Evolutionary conservation across 2,113 vertebrate species (phyloP).

Genomic region (Gila orcuttii): DNA sequence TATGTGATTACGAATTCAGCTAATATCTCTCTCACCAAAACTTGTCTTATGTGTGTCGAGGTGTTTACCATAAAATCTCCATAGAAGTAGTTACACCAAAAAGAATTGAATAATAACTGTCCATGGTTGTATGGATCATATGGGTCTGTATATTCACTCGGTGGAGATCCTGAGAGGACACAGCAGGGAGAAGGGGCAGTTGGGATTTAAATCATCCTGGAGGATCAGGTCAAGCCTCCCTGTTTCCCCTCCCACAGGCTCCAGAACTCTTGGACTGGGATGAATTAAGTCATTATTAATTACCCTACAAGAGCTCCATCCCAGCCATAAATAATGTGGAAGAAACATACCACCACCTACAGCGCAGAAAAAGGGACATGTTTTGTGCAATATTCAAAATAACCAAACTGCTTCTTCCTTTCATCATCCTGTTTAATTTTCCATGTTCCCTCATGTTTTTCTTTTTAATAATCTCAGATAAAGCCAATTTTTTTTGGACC

Average conservation of each 20-base stretch:
- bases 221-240: conserved; percentile 57
- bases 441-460: not conserved
- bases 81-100: not conserved
- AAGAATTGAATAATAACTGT: conserved; percentile 1
- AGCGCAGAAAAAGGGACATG: not conserved
- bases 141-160: conserved; percentile 4
- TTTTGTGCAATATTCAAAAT: conserved; percentile 11
- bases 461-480: not conserved
- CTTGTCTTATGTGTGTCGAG: not conserved
- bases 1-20: not conserved
- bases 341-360: conserved; percentile 47
- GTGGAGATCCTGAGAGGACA: not conserved
- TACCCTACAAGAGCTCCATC: conserved; percentile 60
- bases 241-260: conserved; percentile 57
- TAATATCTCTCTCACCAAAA: not conserved
- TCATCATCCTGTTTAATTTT: conserved; percentile 16
- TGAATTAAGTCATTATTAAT: conserved; percentile 77
- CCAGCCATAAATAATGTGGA: conserved; percentile 67
- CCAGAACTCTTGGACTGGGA: conserved; percentile 66
- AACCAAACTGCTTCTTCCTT: conserved; percentile 4
- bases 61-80: not conserved
- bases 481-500: not conserved
- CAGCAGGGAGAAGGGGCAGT: conserved; percentile 22
- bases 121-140: not conserved
- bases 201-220: conserved; percentile 62